A percentile compares a stretch with the other conserved stretches of the same genome.
phyloP scores from a whole-genome alignment of 2,888 invertebrate genomes.

The Heliconius erato region DNA sequence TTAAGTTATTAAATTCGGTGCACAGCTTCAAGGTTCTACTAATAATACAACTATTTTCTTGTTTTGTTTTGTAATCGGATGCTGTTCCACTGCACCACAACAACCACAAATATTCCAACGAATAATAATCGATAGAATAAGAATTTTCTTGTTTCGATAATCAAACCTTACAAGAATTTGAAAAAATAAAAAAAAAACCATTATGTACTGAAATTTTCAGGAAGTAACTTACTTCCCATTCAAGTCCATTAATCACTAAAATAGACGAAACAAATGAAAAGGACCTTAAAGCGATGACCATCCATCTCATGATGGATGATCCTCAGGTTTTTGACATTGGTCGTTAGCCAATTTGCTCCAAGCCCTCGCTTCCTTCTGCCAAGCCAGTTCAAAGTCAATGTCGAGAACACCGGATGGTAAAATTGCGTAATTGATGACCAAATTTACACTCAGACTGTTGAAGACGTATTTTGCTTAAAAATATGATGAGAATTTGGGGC shows the following conservation, averaged over 20 bases:
- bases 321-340: conserved; percentile 45
- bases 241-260: background rate
- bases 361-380: conserved; percentile 56
- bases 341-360: conserved; percentile 58
- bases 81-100: too few relatives aligned
- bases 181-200: too few relatives aligned
- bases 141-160: too few relatives aligned
- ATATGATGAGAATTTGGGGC: too few relatives aligned
- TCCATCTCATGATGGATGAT: conserved; percentile 12
- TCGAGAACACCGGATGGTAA: conserved; percentile 54
- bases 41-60: too few relatives aligned
- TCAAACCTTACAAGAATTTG: too few relatives aligned
- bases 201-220: background rate
- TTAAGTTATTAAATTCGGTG: too few relatives aligned
- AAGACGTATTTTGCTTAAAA: background rate
- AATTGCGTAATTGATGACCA: conserved; percentile 53
- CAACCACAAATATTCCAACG: too few relatives aligned
- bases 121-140: too few relatives aligned
- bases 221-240: background rate
- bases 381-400: conserved; percentile 71
- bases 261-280: conserved; percentile 20
- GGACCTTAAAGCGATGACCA: conserved; percentile 4
- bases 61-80: too few relatives aligned
- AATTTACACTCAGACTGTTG: conserved; percentile 30
- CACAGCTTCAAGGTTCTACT: too few relatives aligned